Base-by-base conservation (phyloP, 1,140 invertebrate species). In the Metopolophium dirhodum region DNA sequence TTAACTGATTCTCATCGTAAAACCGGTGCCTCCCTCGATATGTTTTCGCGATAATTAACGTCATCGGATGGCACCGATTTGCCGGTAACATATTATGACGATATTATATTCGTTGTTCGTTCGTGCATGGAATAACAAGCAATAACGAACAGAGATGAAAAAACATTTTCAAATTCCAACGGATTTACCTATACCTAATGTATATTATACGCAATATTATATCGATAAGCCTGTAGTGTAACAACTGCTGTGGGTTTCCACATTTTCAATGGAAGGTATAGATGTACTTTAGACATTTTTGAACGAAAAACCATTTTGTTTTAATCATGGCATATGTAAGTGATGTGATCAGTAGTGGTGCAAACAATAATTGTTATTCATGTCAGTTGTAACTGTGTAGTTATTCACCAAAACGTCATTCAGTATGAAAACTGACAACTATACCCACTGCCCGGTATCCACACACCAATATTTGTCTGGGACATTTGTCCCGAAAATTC, bases 121-220 rank as follows among this genome's bases (percentile, higher is more conserved):
- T 68, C 11, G 30, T 14, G 14, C 30, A 77, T 6, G 14, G 61
- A 77, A 77, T 77, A 77, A 77, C 6, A 35, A 77, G 4, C 61
- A 77, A 77, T 77, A 77, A 77, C 14, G n/a, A 35, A n/a, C 18
- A n/a, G 20, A n/a, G 1, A 7, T 77, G 61, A n/a, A 77, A 77
- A 14, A 0, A 77, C 18, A n/a, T 30, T 77, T 14, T n/a, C 30
- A 7, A 77, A 35, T 77, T n/a, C 61, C 30, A 30, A 18, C 3
- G 61, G 61, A n/a, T 77, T 77, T 18, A 30, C 61, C 3, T 20
- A 2, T 9, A 2, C 2, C 41, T 68, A 54, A 68, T 68, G 11
- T 0, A 68, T 14, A 14, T 4, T n/a, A 68, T n/a, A 18, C 1
- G 0, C 6, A 18, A 68, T 4, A n/a, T 7, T 4, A 7, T 2